These are phyloP conservation scores for Ptilonorhynchus violaceus DNA, from an alignment of 2,113 vertebrate genomes.

Conservation along the genomic window DNA sequence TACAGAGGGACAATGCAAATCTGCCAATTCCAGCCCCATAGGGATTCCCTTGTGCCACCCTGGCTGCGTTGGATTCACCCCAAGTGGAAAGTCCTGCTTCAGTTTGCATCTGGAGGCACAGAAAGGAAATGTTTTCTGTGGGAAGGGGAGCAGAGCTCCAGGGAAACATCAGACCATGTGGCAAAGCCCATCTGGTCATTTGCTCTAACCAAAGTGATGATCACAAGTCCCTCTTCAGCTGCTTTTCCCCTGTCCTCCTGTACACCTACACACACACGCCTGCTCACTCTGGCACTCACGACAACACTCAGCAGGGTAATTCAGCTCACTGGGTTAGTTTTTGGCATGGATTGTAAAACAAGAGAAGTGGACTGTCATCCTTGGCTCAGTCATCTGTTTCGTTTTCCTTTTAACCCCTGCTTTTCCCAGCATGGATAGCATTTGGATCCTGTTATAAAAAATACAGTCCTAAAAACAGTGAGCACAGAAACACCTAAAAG, in stretches of 20 bases:
- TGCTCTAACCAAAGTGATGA: background rate
- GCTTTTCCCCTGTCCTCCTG: background rate
- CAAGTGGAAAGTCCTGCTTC: background rate
- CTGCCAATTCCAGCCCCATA: background rate
- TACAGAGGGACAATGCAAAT: background rate
- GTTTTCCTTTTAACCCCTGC: constrained; percentile 7
- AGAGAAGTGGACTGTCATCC: constrained; percentile 1
- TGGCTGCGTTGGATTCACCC: background rate
- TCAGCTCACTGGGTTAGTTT: background rate
- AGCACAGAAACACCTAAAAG: background rate
- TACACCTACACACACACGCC: background rate
- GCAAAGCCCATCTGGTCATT: constrained; percentile 13
- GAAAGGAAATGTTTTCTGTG: background rate
- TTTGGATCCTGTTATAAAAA: background rate
- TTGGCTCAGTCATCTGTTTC: background rate
- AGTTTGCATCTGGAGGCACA: background rate
- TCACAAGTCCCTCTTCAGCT: background rate
- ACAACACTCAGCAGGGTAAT: background rate
- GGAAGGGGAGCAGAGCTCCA: background rate
- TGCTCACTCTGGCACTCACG: background rate
- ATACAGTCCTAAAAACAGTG: background rate
- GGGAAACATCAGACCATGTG: background rate
- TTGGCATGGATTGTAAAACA: background rate
- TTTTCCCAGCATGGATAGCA: background rate
- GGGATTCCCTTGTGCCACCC: background rate